These are phyloP conservation scores for Ophion ellenae DNA, from an alignment of 2,888 invertebrate genomes.

Conservation along the genomic window DNA sequence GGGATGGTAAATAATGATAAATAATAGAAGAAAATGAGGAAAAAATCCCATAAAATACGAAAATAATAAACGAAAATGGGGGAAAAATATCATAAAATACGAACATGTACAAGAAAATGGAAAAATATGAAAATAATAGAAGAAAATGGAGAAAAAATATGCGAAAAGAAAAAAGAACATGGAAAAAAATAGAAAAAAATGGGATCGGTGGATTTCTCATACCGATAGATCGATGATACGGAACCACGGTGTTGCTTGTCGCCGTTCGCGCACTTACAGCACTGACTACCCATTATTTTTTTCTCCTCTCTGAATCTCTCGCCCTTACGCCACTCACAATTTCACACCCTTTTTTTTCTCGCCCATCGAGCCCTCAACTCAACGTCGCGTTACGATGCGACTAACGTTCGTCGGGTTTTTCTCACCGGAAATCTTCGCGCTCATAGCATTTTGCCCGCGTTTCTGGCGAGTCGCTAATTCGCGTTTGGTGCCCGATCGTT, in stretches of 20 bases:
- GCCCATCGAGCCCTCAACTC: background rate
- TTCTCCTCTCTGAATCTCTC: too few species aligned
- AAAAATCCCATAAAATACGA: too few species aligned
- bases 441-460: constrained; percentile 18
- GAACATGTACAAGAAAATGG: background rate
- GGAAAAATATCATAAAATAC: too few species aligned
- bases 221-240: constrained; percentile 73
- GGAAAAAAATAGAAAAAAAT: constrained; percentile 8
- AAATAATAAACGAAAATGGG: too few species aligned
- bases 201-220: constrained; percentile 72
- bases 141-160: constrained; percentile 29
- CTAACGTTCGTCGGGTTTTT: background rate
- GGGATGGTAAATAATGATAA: too few species aligned
- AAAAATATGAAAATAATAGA: constrained; percentile 6
- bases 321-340: background rate
- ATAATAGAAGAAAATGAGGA: too few species aligned
- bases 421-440: background rate
- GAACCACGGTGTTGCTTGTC: constrained; percentile 74
- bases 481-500: constrained; percentile 37
- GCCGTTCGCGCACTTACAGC: constrained; percentile 82
- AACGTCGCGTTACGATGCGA: constrained; percentile 8
- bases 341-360: constrained; percentile 3
- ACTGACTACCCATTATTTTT: constrained; percentile 81
- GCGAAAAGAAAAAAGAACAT: constrained; percentile 4
- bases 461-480: constrained; percentile 47